Base-by-base conservation (phyloP, 2,888 invertebrate genomes). In the Cylindroiulus punctatus region DNA sequence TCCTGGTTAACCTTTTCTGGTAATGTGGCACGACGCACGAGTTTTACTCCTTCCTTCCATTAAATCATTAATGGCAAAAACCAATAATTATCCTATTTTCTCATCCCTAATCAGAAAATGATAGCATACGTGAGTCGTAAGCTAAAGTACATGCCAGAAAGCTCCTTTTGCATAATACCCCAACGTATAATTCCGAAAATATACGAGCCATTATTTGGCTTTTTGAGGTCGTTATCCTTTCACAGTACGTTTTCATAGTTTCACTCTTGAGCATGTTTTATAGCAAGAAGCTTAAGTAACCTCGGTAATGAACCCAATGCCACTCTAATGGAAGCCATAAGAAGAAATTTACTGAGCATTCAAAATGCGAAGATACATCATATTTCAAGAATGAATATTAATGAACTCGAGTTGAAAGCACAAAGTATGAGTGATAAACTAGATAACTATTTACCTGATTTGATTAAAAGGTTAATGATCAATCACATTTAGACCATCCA, bases 251-350 rank as follows among this genome's bases (percentile, higher is more conserved):
- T 52, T 52, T 52, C 52, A 19, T 52, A 52, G 52, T 52, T 52
- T 52, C 12, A 52, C 52, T 52, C 52, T 17, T 19, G 52, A 3
- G 52, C 52, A 52, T 52, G 52, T 52, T 52, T 52, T 52, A 52
- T 52, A 5, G n/a, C 52, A 52, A 52, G 52, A 52, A 52, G n/a
- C 52, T n/a, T 52, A 52, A 52, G 52, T 52, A 52, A n/a, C 52
- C 52, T 52, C 52, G 1, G 19, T 19, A 19, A 19, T 52, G 19
- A 52, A 17, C n/a, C 1, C n/a, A 52, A 52, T 52, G 52, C 3
- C 52, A 52, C 17, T n/a, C 52, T 52, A n/a, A 17, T 36, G n/a
- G 1, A 5, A 52, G 52, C 4, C 19, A 10, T 52, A 17, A 52
- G 52, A 19, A 19, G n/a, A 52, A 52, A 52, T 17, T n/a, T 52